These are phyloP conservation scores for Elysia crispata DNA, from an alignment of 2,888 invertebrate genomes.

Conservation along the genomic window DNA sequence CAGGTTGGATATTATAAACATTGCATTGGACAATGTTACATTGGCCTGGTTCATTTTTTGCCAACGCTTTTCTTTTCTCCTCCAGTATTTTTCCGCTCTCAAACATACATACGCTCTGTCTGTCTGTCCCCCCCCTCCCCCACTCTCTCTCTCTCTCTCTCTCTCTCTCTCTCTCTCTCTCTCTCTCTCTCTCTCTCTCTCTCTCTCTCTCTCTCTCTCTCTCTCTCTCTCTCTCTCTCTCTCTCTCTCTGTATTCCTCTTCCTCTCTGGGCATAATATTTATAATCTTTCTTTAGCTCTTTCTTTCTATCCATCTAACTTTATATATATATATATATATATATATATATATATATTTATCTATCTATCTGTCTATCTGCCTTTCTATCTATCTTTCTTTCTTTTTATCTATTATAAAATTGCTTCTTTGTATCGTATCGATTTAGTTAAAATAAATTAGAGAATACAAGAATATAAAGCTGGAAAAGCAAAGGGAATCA, in stretches of 20 bases:
- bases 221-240: constrained; percentile 14
- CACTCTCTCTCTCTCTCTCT: constrained; percentile 20
- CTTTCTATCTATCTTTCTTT: neutral
- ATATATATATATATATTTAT: neutral
- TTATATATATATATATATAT: constrained; percentile 17
- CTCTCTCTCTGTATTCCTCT: constrained; percentile 12
- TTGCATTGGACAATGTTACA: no score
- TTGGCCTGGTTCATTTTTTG: no score
- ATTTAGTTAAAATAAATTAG: no score
- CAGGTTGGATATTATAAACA: no score
- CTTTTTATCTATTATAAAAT: neutral
- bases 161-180: constrained; percentile 22
- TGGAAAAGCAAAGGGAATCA: no score
- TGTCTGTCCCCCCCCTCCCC: no score
- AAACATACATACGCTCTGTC: no score
- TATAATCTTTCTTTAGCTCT: neutral
- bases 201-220: constrained; percentile 26
- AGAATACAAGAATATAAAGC: no score
- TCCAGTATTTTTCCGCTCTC: no score
- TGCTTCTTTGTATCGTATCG: no score
- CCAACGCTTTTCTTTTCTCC: no score
- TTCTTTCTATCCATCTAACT: constrained; percentile 21
- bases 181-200: constrained; percentile 14
- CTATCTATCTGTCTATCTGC: neutral
- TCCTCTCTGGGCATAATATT: neutral